Evolutionary conservation across 1,140 invertebrate genomes (phyloP).

Genomic region (Limonius californicus): DNA sequence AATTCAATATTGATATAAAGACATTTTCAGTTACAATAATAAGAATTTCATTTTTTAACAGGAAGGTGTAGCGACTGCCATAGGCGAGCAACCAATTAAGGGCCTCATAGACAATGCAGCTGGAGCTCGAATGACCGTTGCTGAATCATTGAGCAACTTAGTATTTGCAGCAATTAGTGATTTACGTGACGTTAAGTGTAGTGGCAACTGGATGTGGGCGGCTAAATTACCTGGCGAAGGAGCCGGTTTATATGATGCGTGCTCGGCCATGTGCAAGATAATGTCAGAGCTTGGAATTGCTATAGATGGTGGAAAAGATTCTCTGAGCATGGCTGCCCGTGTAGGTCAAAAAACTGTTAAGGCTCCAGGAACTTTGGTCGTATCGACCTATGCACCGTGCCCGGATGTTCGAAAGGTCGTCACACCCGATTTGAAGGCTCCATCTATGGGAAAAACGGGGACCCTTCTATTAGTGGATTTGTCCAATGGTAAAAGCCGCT

Average conservation of each 20-base stretch:
- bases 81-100: conserved; percentile 96
- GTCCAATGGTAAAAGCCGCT: conserved; percentile 59
- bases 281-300: conserved; percentile 88
- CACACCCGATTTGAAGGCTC: conserved; percentile 85
- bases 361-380: conserved; percentile 88
- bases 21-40: too few species aligned
- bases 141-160: conserved; percentile 92
- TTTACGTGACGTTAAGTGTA: conserved; percentile 91
- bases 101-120: conserved; percentile 74
- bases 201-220: conserved; percentile 99
- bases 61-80: conserved; percentile 84
- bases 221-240: conserved; percentile 92
- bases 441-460: conserved; percentile 52
- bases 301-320: conserved; percentile 97
- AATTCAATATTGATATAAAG: too few species aligned
- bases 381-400: conserved; percentile 93
- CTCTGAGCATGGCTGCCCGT: conserved; percentile 93
- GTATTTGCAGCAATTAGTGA: conserved; percentile 87
- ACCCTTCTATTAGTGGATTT: conserved; percentile 68
- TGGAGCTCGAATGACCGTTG: conserved; percentile 90
- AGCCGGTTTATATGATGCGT: conserved; percentile 80
- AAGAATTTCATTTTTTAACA: too few species aligned
- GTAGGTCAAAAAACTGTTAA: conserved; percentile 72
- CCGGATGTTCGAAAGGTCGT: conserved; percentile 77
- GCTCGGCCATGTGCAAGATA: conserved; percentile 72